Base-by-base conservation (phyloP, 2,888 invertebrate genomes). In the Euplexia lucipara region DNA sequence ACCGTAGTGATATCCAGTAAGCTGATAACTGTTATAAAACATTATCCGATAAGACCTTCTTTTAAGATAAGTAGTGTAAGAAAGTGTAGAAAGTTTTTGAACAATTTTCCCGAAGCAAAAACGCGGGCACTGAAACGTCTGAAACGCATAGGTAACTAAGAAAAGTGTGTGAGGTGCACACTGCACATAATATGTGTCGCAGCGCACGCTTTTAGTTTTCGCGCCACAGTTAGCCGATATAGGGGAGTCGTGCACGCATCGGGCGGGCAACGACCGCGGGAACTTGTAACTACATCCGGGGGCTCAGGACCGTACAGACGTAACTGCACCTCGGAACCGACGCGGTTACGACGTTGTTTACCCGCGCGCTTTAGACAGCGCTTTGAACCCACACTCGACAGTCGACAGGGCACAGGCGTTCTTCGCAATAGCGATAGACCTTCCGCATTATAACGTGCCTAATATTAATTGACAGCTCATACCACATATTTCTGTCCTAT, bases 251-350 rank as follows among this genome's bases (percentile, higher is more conserved):
- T 84, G 89, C 91, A 91, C 91, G 92, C 91, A 90, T 84, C 86
- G 84, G 81, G 85, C 93, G 94, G 94, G 87, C 95, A 94, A 92
- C 92, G 95, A 95, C 95, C 95, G 94, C 91, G 91, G 89, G 95
- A 95, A 94, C 95, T 95, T 95, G 94, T 93, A 92, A 95, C 94
- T 94, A 95, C 93, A 93, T 94, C 91, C 88, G 88, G 84, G 83
- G 79, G 81, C 83, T 81, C 84, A 78, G 80, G 77, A 81, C 70
- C 83, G 80, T 70, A 92, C 89, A 82, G 90, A 71, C 91, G 85
- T 88, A 93, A 93, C 88, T 86, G 78, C 85, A 65, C 78, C 75
- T 62, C 47, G 62, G 47, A 60, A 56, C 51, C 47, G 57, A 59
- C 66, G 81, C 71, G 34, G 73, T 86, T 89, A 87, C 84, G 86